A percentile compares a stretch with the other conserved stretches of the same genome.
phyloP scores from a whole-genome alignment of 2,797 vertebrate species.

The Macroramphosus scolopax region DNA sequence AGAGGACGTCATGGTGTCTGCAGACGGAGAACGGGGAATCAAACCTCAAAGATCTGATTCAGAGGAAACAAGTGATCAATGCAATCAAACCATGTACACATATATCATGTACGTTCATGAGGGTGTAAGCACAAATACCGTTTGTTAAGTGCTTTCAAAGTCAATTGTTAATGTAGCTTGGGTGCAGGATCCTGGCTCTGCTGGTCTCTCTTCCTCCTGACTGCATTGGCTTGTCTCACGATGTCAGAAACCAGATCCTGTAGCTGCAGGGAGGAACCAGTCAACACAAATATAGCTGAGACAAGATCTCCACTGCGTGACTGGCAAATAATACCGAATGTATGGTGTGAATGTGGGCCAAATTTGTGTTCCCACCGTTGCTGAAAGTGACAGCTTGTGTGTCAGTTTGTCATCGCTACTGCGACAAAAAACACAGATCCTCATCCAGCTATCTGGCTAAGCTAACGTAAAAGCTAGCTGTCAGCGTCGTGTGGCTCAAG shows the following conservation, averaged over 20 bases:
- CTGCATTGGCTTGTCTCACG: slow-evolving; percentile 34
- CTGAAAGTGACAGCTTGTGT: neutral
- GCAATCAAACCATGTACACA: too few species aligned
- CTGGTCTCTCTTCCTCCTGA: slow-evolving; percentile 31
- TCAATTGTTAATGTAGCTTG: neutral
- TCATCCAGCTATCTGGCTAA: too few species aligned
- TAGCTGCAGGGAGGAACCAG: slow-evolving; percentile 35
- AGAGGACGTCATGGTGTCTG: slow-evolving; percentile 91
- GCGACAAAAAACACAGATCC: slow-evolving; percentile 33
- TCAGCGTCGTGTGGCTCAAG: too few species aligned
- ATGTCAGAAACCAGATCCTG: slow-evolving; percentile 37
- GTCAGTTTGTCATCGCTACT: slow-evolving; percentile 19
- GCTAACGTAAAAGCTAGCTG: slow-evolving; percentile 52
- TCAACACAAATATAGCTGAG: slow-evolving; percentile 30
- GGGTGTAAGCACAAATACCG: too few species aligned
- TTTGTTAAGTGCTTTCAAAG: slow-evolving; percentile 7
- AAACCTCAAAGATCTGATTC: slow-evolving; percentile 36
- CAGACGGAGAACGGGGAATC: slow-evolving; percentile 16
- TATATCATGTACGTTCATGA: too few species aligned
- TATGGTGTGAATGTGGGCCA: neutral
- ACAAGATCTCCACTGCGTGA: neutral
- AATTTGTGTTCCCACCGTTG: neutral
- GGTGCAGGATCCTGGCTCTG: slow-evolving; percentile 33
- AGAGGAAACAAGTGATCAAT: slow-evolving; percentile 6
- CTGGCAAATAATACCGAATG: neutral